Evolutionary conservation across 2,113 vertebrate species (phyloP), one percentile per base, ranked within the genome.

Genomic region (Rhegmatorhina hoffmannsi): DNA sequence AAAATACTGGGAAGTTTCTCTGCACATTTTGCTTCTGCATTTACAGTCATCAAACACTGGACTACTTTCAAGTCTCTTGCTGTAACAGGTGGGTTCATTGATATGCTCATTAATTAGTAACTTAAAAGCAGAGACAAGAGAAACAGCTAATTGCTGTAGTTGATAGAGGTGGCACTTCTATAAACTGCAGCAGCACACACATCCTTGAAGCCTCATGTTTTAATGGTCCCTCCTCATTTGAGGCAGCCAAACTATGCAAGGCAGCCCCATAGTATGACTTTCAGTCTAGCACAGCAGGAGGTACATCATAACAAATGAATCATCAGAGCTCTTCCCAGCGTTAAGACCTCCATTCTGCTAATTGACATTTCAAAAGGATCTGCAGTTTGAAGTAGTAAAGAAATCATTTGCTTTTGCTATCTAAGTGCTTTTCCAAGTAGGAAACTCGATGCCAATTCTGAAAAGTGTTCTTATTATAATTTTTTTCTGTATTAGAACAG

Each of bases 351-450:
- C 86, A 73, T 92, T 94, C 91, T 83, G 83, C 68, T 62, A 56
- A 97, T 97, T 97, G 97, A 82, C 97, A 97, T 97, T 96, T 98
- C 96, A 97, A 97, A 97, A 93, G 89, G 58, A 53, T 84, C 79
- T 94, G 68, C 64, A 81, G 91, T 85, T 70, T 84, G 79, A 95
- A 92, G 90, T 36, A 81, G 84, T 94, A 97, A 96, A 96, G 93
- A 97, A 97, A 96, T 95, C 43, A 94, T 96, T 98, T 96, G 74
- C 95, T 95, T 93, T 96, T 96, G 79, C 95, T 87, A 94, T 92
- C 90, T 95, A 97, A 98, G 95, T 96, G 92, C 81, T 96, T 94
- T 92, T 93, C 91, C 79, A 76, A 95, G 92, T 56, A 96, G 90
- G 69, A 97, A 97, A 90, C 76, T 88, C 87, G 85, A 62, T 84